Evolutionary conservation across 2,888 invertebrate species (phyloP), one percentile per base, ranked within the genome.

Genomic region (Cenopis cana): DNA sequence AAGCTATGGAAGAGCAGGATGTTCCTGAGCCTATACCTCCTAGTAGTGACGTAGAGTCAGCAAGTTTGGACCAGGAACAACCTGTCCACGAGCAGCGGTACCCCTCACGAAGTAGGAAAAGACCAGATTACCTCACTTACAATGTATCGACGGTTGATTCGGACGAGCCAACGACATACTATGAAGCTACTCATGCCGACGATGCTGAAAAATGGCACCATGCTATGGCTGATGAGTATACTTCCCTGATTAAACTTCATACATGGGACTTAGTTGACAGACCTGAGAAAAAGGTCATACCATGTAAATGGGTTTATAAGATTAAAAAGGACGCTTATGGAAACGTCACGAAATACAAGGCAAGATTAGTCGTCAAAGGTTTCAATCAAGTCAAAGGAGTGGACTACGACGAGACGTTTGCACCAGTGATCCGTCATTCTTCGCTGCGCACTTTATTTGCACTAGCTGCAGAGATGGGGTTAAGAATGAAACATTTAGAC

Each of bases 331-430:
- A 55, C 14, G n/a, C 36, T 20, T 24, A 41, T 41, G 59, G 41
- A 1, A 20, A 49, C 14, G 12, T 62, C 17, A 62, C 46, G 1
- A 49, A 24, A 33, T 68, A 52, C 12, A 68, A 59, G 14, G 38
- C 56, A 12, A 49, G 59, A 36, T 36, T 68, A 0, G 59, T 68
- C 33, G 56, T 52, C 12, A 68, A 68, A 59, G 67, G 59, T 14
- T 68, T 68, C 59, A 18, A 59, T 18, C 67, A 59, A 59, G 36
- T 49, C 11, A 12, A 56, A 2, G 67, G 67, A n/a, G 46, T 62
- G 6, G 62, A 62, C 50, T 50, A 62, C 50, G n/a, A 50, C 17
- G 50, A 62, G 24, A 62, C 62, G 9, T 62, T 33, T 29, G 17
- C 33, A 12, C 57, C 67, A 8, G 59, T 59, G 12, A 50, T 68